A percentile compares a stretch with the other conserved stretches of the same genome.
Evolutionary conservation across 2,888 invertebrate species (phyloP).

Genomic region (Rhingia rostrata): DNA sequence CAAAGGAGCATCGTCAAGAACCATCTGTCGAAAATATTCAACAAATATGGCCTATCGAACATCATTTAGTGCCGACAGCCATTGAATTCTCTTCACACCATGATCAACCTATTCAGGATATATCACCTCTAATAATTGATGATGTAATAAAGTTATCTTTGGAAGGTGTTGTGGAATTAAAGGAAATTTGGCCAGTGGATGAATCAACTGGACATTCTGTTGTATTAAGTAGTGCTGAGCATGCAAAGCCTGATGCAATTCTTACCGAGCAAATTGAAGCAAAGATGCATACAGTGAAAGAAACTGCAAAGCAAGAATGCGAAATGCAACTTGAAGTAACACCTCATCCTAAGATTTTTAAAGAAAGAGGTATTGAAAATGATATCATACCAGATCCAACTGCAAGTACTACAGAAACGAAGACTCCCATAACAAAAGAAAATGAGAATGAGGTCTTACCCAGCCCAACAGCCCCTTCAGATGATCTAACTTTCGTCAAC

Average conservation of each 20-base stretch:
- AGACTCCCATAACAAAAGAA: too few species aligned
- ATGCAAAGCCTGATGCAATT: neutral
- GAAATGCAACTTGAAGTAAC: too few species aligned
- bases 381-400: neutral
- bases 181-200: slow-evolving; percentile 80
- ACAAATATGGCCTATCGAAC: slow-evolving; percentile 82
- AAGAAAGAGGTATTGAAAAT: too few species aligned
- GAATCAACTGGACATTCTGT: slow-evolving; percentile 80
- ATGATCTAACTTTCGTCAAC: neutral
- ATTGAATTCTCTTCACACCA: slow-evolving; percentile 80
- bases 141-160: slow-evolving; percentile 67
- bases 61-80: slow-evolving; percentile 79
- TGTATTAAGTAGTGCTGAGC: slow-evolving; percentile 74
- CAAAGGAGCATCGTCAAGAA: slow-evolving; percentile 48
- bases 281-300: neutral
- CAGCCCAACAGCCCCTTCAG: neutral
- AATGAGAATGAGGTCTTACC: too few species aligned
- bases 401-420: too few species aligned
- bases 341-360: too few species aligned
- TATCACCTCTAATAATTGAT: slow-evolving; percentile 62
- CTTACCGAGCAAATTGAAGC: neutral
- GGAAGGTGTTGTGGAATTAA: slow-evolving; percentile 61
- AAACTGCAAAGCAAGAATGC: neutral
- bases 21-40: slow-evolving; percentile 78
- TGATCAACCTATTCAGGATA: slow-evolving; percentile 74